A percentile compares a stretch with the other conserved stretches of the same genome.
phyloP scores from a whole-genome alignment of 2,113 vertebrate genomes.

The Mormyrus iriodes region DNA sequence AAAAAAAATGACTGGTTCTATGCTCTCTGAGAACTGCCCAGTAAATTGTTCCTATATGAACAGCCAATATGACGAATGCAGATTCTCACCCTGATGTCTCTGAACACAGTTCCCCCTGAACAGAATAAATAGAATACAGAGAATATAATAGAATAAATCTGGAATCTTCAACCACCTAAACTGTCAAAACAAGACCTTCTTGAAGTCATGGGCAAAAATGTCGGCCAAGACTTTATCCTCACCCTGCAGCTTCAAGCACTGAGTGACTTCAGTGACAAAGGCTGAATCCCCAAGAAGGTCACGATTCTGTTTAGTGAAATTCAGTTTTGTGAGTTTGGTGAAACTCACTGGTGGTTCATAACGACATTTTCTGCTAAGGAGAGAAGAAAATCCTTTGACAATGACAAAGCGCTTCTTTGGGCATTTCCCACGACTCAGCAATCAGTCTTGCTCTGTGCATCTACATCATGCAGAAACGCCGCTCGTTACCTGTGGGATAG shows the following conservation, averaged over 20 bases:
- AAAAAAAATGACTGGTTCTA: background rate
- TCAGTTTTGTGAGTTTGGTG: background rate
- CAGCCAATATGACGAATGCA: background rate
- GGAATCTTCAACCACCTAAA: background rate
- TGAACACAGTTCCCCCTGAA: background rate
- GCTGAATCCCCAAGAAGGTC: background rate
- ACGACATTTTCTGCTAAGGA: background rate
- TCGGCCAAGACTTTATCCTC: background rate
- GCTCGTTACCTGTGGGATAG: background rate
- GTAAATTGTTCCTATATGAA: background rate
- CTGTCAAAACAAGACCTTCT: background rate
- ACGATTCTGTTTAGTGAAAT: background rate
- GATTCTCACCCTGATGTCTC: background rate
- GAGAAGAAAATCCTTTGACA: background rate
- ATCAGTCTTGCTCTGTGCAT: background rate
- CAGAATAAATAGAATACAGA: too few relatives aligned
- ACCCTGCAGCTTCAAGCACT: background rate
- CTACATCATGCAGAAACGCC: background rate
- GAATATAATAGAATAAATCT: background rate
- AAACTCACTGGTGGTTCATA: background rate
- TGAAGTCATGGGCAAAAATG: background rate
- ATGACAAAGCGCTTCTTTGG: background rate
- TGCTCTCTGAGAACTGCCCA: background rate
- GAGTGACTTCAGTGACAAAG: background rate
- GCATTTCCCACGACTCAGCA: background rate